Conservation (phyloP, 35 echinoderm and acorn worm genomes). For the Amphiura filiformis region DNA sequence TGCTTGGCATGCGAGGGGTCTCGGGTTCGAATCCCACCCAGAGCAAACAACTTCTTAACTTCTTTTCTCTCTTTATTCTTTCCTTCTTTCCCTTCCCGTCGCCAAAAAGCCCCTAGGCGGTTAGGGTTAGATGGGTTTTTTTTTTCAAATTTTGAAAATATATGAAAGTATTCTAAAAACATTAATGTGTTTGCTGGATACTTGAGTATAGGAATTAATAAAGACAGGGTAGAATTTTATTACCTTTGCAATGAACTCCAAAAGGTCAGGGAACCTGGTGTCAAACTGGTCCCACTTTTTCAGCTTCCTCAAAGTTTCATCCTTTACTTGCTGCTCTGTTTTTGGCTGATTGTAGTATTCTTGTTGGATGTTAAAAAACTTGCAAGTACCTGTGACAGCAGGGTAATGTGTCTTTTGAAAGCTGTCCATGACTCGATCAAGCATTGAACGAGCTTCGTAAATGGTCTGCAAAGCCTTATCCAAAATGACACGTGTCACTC, state of each 20-base stretch:
- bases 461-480: neutral
- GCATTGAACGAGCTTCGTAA: neutral
- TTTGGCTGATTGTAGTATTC: neutral
- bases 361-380: neutral
- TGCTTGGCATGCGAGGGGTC: too few relatives aligned
- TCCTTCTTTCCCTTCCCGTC: too few relatives aligned
- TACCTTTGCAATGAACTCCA: neutral
- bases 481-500: neutral
- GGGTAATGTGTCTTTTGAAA: neutral
- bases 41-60: too few relatives aligned
- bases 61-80: too few relatives aligned
- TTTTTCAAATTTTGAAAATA: too few relatives aligned
- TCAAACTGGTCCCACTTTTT: conserved; percentile 2
- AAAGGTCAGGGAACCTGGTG: neutral
- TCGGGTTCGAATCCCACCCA: too few relatives aligned
- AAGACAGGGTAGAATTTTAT: too few relatives aligned
- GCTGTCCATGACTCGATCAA: neutral
- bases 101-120: too few relatives aligned
- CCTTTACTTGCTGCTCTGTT: neutral
- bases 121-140: too few relatives aligned
- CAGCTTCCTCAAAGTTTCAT: neutral
- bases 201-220: too few relatives aligned
- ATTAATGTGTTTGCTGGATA: too few relatives aligned
- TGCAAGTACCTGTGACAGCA: neutral
- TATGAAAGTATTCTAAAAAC: too few relatives aligned